phyloP scores from a whole-genome alignment of 2,888 invertebrate species.

The Azorinus chamasolen region DNA sequence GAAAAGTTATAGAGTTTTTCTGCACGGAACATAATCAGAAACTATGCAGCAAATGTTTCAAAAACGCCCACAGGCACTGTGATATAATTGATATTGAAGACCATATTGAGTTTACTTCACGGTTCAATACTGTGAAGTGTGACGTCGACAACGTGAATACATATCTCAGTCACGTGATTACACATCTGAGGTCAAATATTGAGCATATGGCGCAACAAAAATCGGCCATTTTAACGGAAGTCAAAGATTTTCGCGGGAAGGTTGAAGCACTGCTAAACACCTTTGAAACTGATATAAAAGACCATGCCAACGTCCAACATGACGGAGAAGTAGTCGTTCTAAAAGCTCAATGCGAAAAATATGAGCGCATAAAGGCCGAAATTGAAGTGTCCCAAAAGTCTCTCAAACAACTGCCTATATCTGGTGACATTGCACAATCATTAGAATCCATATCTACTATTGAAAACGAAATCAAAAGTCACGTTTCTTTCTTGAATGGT shows the following conservation, averaged over 20 bases:
- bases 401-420: constrained; percentile 41
- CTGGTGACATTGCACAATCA: constrained; percentile 37
- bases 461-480: constrained; percentile 57
- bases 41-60: constrained; percentile 64
- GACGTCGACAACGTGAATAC: constrained; percentile 53
- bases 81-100: constrained; percentile 61
- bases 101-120: constrained; percentile 53
- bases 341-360: constrained; percentile 61
- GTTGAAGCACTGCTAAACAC: constrained; percentile 54
- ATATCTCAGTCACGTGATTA: constrained; percentile 52
- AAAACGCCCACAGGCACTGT: constrained; percentile 58
- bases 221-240: constrained; percentile 45
- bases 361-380: constrained; percentile 58
- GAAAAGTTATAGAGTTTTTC: constrained; percentile 60
- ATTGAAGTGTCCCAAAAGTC: constrained; percentile 45
- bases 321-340: constrained; percentile 55
- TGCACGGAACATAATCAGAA: constrained; percentile 52
- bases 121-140: constrained; percentile 41
- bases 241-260: constrained; percentile 57
- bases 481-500: constrained; percentile 44
- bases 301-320: constrained; percentile 57
- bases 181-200: constrained; percentile 55
- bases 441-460: constrained; percentile 41
- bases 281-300: constrained; percentile 55
- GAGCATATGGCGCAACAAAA: constrained; percentile 51